Base-by-base conservation (phyloP, 2,797 vertebrate genomes). In the Spheniscus humboldti region DNA sequence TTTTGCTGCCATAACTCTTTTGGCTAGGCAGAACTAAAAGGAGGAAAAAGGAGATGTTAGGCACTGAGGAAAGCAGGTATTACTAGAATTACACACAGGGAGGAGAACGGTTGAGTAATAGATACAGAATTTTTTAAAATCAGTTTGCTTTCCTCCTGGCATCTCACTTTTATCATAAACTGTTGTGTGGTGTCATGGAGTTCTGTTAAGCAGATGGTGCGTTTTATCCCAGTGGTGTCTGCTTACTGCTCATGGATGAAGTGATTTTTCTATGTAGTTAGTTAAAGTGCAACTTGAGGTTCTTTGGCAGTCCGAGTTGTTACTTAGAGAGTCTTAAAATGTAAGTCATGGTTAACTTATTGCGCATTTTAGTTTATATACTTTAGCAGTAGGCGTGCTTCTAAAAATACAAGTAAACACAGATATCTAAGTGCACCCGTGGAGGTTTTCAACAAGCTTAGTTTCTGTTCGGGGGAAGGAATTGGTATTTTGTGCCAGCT, bases 121-220 rank as follows among this genome's bases (percentile, higher is more conserved):
- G 77, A 52, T 56, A 11, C 0, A 67, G 68, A 62, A 78, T 57
- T 71, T 91, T 55, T 45, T 39, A 22, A 69, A 96, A 85, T 59
- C 75, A 17, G 72, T 84, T 94, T 88, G 47, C 84, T 96, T 96
- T 94, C 55, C 69, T 95, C 69, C 69, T 89, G 73, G 75, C 55
- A 66, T 94, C 92, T 91, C 57, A 60, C 20, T 97, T 90, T 82
- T 82, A 55, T 91, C 56, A 72, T 91, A 86, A 96, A 75, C 68
- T 53, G 35, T 90, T 86, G 53, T 59, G 23, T 64, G 43, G 64
- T 75, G 81, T 92, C 89, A 59, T 52, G 67, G 89, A 78, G 62
- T 83, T 92, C 79, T 81, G 62, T 64, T 90, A 88, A 92, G 75
- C 88, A 97, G 95, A 96, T 96, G 95, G 86, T 90, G 69, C 5